Evolutionary conservation across 2,113 vertebrate species (phyloP), one percentile per base, ranked within the genome.

Genomic region (Emberiza fucata): DNA sequence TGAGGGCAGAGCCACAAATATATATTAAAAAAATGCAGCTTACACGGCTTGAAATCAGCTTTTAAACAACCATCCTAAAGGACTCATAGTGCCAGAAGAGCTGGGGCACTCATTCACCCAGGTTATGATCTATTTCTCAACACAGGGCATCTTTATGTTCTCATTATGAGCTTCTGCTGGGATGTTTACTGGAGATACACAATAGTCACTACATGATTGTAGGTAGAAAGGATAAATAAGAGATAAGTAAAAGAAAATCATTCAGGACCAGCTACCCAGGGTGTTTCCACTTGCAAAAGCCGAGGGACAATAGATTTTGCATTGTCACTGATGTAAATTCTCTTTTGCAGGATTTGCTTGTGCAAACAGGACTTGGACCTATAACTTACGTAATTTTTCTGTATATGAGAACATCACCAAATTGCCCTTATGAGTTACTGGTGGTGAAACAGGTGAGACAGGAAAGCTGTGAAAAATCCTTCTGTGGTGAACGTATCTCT

Each of bases 1-100:
- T 95, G 97, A 97, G 95, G 94, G 96, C 65, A 69, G 92, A 94
- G 95, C 95, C 93, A 97, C 90, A 95, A 97, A 96, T 65, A 96
- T 91, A 96, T 56, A 96, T 96, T 81, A 60, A 93, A 97, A 96
- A 96, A 96, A 97, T 95, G 94, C 92, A 83, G 89, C 84, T 80
- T 91, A 71, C 92, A 65, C 14, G 31, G 65, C 65, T 89, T 22
- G 48, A 95, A 97, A 57, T 86, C 86, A 76, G 84, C 85, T 76
- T 96, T 91, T 89, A 47, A 90, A 35, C 81, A 81, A 76, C 63
- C 28, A 84, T 83, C 81, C 79, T 72, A 65, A 83, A 94, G 68
- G 83, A 81, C 68, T 82, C 25, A 10, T 33, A 57, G 37, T 29
- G 28, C 63, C 13, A 8, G 65, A 77, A 79, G 65, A 82, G 25